Percentiles rank a stretch among this genome's conserved stretches.
phyloP scores from a whole-genome alignment of 1,140 invertebrate species.

The Triops cancriformis region DNA sequence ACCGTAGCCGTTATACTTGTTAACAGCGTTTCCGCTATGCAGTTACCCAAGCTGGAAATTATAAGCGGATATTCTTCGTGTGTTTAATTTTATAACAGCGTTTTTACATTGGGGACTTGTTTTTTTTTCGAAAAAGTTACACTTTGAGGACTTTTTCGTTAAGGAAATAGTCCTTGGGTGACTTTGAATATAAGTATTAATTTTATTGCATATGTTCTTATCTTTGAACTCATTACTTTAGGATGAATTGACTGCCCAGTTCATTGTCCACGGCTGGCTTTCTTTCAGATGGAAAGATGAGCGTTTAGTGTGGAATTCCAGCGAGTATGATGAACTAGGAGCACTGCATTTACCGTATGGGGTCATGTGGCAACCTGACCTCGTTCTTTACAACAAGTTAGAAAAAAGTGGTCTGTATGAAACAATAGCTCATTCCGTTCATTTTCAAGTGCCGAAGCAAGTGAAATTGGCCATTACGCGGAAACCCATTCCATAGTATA shows the following conservation, averaged over 20 bases:
- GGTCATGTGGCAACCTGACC: constrained; percentile 60
- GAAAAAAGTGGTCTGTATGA: background rate
- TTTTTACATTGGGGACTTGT: too few relatives aligned
- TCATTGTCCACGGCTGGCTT: background rate
- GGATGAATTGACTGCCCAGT: background rate
- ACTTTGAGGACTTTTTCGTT: too few relatives aligned
- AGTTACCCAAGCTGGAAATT: too few relatives aligned
- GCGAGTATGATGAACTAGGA: constrained; percentile 49
- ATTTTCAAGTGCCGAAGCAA: constrained; percentile 30
- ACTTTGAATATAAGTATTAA: too few relatives aligned
- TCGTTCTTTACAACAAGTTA: constrained; percentile 42
- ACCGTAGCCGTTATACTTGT: too few relatives aligned
- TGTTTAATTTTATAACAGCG: too few relatives aligned
- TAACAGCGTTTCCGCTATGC: too few relatives aligned
- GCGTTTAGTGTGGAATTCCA: constrained; percentile 52
- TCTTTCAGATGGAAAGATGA: constrained; percentile 52
- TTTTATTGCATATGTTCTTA: too few relatives aligned
- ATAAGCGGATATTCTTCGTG: too few relatives aligned
- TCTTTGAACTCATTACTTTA: background rate
- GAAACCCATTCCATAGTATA: constrained; percentile 50
- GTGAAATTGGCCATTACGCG: constrained; percentile 46
- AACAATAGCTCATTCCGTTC: background rate
- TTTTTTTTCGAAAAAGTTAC: too few relatives aligned
- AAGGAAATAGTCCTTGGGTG: too few relatives aligned
- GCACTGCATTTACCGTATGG: constrained; percentile 49